Percentiles rank a stretch among this genome's conserved stretches.
Evolutionary conservation across 2,888 invertebrate species (phyloP).

Genomic region (Acanthosoma haemorrhoidale): DNA sequence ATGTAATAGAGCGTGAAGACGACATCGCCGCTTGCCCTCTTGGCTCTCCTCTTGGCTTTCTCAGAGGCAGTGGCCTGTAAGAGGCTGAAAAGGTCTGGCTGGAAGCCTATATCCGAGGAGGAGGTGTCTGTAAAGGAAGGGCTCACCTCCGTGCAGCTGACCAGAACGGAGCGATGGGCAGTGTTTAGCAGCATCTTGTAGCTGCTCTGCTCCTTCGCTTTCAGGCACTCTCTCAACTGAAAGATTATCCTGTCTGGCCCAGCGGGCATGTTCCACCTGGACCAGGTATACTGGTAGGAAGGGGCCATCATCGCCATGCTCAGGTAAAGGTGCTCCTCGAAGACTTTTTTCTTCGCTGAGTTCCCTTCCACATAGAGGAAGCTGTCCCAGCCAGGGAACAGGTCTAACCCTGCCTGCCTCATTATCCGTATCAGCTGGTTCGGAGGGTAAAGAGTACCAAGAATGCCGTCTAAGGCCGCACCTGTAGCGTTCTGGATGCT

Average conservation of each 20-base stretch:
- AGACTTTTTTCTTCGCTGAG: constrained; percentile 56
- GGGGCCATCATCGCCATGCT: constrained; percentile 69
- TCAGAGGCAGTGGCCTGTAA: constrained; percentile 60
- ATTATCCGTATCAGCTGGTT: constrained; percentile 57
- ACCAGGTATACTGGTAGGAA: constrained; percentile 76
- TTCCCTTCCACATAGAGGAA: constrained; percentile 62
- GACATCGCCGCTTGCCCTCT: constrained; percentile 54
- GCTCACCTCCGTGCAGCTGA: constrained; percentile 72
- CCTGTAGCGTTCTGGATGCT: constrained; percentile 60
- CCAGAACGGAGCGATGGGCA: constrained; percentile 60
- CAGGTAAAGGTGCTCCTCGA: constrained; percentile 69
- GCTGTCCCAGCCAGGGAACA: constrained; percentile 75
- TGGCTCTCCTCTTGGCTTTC: constrained; percentile 53
- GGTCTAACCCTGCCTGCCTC: constrained; percentile 63
- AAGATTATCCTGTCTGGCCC: constrained; percentile 59
- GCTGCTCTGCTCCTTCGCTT: constrained; percentile 45
- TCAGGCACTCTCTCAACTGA: constrained; percentile 57
- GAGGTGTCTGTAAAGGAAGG: constrained; percentile 59
- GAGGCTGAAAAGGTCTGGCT: constrained; percentile 66
- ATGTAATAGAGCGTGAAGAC: constrained; percentile 58
- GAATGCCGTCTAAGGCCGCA: constrained; percentile 55
- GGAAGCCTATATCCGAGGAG: constrained; percentile 53
- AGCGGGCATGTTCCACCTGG: constrained; percentile 61
- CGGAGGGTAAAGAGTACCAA: constrained; percentile 57
- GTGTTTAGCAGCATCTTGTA: constrained; percentile 56